Percentiles rank a stretch among this genome's conserved stretches.
phyloP scores from a whole-genome alignment of 2,113 vertebrate genomes.

The Oceanites oceanicus region DNA sequence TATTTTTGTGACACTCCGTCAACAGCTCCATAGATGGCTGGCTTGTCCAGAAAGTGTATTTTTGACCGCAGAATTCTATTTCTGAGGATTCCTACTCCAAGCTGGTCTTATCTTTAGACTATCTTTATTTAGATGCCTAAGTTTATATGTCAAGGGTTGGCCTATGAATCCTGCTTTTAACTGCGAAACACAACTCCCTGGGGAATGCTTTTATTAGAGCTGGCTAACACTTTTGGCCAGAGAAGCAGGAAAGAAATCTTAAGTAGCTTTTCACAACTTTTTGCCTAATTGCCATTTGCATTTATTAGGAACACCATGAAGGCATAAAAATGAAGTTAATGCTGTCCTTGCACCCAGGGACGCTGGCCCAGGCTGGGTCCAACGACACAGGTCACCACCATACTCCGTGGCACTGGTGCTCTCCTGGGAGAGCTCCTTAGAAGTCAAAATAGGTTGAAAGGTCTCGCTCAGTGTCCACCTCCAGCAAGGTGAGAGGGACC shows the following conservation, averaged over 20 bases:
- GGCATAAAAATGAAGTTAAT: background rate
- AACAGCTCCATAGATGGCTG: background rate
- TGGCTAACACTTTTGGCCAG: background rate
- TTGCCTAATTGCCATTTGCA: background rate
- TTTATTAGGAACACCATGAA: background rate
- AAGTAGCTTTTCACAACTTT: background rate
- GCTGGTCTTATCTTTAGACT: background rate
- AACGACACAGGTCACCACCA: background rate
- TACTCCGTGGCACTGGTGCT: fast-evolving
- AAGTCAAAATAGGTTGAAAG: background rate
- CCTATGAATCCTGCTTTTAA: background rate
- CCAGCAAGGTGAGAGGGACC: background rate
- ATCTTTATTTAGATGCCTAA: background rate
- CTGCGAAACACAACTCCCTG: background rate
- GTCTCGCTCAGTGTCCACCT: background rate
- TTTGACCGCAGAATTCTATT: background rate
- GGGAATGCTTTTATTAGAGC: background rate
- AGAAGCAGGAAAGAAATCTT: background rate
- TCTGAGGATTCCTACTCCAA: background rate
- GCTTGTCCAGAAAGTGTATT: background rate
- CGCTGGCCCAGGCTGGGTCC: background rate
- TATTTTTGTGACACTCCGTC: background rate
- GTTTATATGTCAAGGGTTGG: background rate
- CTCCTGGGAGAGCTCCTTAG: background rate
- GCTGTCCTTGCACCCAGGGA: background rate